A percentile compares a stretch with the other conserved stretches of the same genome.
Conservation (phyloP, 2,888 invertebrate genomes). For the Drosophila tripunctata region DNA sequence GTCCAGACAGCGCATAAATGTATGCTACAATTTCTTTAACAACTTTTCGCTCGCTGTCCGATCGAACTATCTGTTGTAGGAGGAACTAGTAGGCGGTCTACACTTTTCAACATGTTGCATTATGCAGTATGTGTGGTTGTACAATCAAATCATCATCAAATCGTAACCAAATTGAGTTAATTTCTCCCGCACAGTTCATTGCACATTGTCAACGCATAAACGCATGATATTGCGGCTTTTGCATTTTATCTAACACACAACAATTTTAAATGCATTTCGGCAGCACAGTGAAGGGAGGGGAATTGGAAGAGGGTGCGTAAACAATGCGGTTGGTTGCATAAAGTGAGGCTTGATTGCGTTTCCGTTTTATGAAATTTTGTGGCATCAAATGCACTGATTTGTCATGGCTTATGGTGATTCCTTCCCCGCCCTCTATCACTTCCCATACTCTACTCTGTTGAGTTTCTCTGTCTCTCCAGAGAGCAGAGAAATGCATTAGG, state of each 20-base stretch:
- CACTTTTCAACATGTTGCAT: constrained; percentile 5
- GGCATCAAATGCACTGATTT: constrained; percentile 77
- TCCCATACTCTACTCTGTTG: background rate
- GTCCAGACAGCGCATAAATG: constrained; percentile 17
- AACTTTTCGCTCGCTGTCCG: too few species aligned
- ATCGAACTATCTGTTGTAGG: too few species aligned
- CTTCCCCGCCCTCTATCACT: background rate
- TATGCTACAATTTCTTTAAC: constrained; percentile 27
- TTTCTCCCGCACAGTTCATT: constrained; percentile 68
- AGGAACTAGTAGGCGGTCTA: too few species aligned
- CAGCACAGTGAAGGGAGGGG: background rate
- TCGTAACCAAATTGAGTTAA: constrained; percentile 72
- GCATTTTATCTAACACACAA: constrained; percentile 62
- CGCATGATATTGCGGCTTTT: constrained; percentile 61
- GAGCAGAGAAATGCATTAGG: background rate
- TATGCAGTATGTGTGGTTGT: constrained; percentile 7
- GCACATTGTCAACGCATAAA: constrained; percentile 54
- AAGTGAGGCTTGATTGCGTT: constrained; percentile 78
- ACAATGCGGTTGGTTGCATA: constrained; percentile 62
- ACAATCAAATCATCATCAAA: constrained; percentile 76
- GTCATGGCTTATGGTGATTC: constrained; percentile 50
- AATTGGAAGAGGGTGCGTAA: constrained; percentile 25
- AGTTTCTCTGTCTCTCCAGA: background rate
- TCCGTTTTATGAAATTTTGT: constrained; percentile 77
- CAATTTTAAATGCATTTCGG: constrained; percentile 66